Percentiles rank a stretch among this genome's conserved stretches.
Evolutionary conservation across 2,797 vertebrate species (phyloP).

Genomic region (Xenentodon cancila): DNA sequence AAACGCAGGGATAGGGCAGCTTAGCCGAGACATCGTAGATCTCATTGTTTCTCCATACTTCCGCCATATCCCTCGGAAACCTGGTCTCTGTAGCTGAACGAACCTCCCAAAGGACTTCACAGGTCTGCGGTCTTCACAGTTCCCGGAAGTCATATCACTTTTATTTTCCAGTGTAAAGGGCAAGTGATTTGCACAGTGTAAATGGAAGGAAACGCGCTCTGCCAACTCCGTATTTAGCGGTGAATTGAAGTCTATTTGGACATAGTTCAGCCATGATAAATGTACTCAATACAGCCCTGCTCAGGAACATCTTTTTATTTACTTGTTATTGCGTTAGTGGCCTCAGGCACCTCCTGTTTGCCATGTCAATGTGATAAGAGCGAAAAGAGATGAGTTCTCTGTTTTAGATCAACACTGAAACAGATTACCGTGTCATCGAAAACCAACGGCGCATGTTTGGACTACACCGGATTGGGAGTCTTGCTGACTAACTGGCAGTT

Average conservation of each 20-base stretch:
- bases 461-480: slow-evolving; percentile 92
- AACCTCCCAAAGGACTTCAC: slow-evolving; percentile 72
- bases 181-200: slow-evolving; percentile 81
- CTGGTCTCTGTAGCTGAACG: slow-evolving; percentile 33
- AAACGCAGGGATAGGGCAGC: slow-evolving; percentile 27
- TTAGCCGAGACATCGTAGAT: slow-evolving; percentile 35
- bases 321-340: slow-evolving; percentile 65
- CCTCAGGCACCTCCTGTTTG: slow-evolving; percentile 83
- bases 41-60: slow-evolving; percentile 84
- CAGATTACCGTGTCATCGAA: slow-evolving; percentile 94
- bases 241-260: slow-evolving; percentile 46
- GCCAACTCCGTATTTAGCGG: slow-evolving; percentile 34
- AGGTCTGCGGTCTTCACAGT: slow-evolving; percentile 84
- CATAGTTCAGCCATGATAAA: slow-evolving; percentile 63
- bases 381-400: slow-evolving; percentile 90
- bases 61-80: slow-evolving; percentile 82
- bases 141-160: slow-evolving; percentile 86
- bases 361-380: slow-evolving; percentile 86
- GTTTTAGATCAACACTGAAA: slow-evolving; percentile 91
- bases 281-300: slow-evolving; percentile 62
- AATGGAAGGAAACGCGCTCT: slow-evolving; percentile 75
- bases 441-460: slow-evolving; percentile 86
- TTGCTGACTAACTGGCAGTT: slow-evolving; percentile 93
- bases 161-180: slow-evolving; percentile 77
- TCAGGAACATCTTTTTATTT: slow-evolving; percentile 68